phyloP scores from a whole-genome alignment of 2,888 invertebrate genomes.

The Gryllus longicercus region DNA sequence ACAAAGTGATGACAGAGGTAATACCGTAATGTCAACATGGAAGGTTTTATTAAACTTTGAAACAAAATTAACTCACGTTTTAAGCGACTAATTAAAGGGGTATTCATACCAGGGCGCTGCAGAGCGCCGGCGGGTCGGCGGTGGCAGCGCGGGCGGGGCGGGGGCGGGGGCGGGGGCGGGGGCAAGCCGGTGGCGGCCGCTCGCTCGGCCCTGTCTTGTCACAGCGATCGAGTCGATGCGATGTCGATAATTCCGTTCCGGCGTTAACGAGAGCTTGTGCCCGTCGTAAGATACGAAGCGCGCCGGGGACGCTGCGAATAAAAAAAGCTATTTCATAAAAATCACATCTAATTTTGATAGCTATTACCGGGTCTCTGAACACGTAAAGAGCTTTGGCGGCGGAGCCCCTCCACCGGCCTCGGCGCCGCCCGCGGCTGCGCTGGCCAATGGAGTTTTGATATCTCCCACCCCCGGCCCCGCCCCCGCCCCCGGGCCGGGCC shows the following conservation, averaged over 20 bases:
- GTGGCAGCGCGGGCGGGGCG: not conserved
- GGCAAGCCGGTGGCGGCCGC: not conserved
- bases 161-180: not conserved
- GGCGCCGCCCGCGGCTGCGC: constrained; percentile 18
- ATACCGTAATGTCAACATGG: constrained; percentile 17
- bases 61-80: constrained; percentile 17
- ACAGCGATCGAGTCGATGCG: constrained; percentile 6
- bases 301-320: not conserved
- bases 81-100: constrained; percentile 17
- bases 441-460: constrained; percentile 18
- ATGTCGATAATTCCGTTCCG: constrained; percentile 7
- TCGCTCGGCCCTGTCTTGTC: not conserved
- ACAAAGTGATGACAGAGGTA: constrained; percentile 17
- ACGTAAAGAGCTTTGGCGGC: constrained; percentile 25
- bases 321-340: constrained; percentile 25
- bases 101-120: constrained; percentile 3
- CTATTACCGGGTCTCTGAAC: constrained; percentile 28
- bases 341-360: constrained; percentile 29
- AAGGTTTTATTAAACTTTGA: constrained; percentile 17
- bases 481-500: not conserved
- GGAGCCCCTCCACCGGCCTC: not conserved
- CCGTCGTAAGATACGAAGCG: not conserved
- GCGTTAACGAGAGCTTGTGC: not conserved
- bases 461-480: constrained; percentile 19
- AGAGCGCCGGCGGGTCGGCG: not conserved